Evolutionary conservation across 2,113 vertebrate genomes (phyloP), one percentile per base, ranked within the genome.

Genomic region (Pterocles orientalis): DNA sequence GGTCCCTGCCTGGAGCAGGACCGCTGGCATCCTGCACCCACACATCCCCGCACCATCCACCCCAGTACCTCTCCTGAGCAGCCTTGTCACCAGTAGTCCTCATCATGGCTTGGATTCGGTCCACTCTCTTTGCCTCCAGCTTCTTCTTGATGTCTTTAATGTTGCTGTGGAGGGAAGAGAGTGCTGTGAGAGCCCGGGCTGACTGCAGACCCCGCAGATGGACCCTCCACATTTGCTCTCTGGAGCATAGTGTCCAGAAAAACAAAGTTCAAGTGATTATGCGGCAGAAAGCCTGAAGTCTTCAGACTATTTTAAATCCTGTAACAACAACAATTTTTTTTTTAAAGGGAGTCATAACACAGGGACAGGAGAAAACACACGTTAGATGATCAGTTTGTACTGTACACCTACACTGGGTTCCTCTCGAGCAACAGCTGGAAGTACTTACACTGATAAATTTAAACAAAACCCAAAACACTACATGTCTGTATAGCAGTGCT

Each of bases 111-210:
- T 98, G 98, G 76, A 98, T 97, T 54, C 98, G 94, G 29, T 97
- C 98, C 97, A 99, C 36, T 68, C 97, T 83, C 90, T 95, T 96
- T 34, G 73, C 96, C 97, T 98, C 98, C 88, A 98, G 96, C 82
- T 96, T 98, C 97, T 99, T 99, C 97, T 99, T 99, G 41, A 98
- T 95, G 57, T 98, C 99, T 97, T 98, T 99, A 90, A 97, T 96
- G 77, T 99, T 98, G 82, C 99, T 99, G 96, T 65, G 64, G 95
- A 95, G 87, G 92, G 90, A 97, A 66, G 66, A 53, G 91, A 34
- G 57, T 7, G 20, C 41, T 33, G 36, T 16, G 48, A 21, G 83
- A 34, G 60, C 14, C 9, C 34, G 51, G 25, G 6, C 34, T 72
- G 48, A 25, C 11, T 10, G 29, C 41, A 70, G 25, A 39, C 15